These are phyloP conservation scores for Ectobius pallidus DNA, from an alignment of 2,888 invertebrate species.

Conservation along the genomic window DNA sequence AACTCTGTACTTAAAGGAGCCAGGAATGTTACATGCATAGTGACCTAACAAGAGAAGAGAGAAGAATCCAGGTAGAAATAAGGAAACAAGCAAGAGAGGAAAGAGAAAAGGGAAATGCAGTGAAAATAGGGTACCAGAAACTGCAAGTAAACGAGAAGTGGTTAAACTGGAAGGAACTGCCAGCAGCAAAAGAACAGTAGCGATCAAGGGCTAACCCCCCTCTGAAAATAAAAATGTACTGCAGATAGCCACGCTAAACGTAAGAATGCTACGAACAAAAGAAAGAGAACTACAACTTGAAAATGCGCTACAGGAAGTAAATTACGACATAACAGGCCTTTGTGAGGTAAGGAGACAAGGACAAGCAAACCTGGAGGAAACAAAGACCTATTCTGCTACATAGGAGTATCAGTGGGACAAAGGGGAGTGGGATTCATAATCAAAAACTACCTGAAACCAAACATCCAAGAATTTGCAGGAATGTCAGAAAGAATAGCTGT, in stretches of 20 bases:
- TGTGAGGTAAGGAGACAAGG: too few relatives aligned
- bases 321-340: neutral
- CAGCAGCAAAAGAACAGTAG: too few relatives aligned
- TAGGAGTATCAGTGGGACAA: neutral
- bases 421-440: neutral
- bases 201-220: too few relatives aligned
- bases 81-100: too few relatives aligned
- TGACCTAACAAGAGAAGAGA: neutral
- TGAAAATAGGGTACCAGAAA: neutral
- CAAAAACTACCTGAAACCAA: neutral
- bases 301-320: neutral
- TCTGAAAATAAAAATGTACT: too few relatives aligned
- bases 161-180: neutral
- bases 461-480: neutral
- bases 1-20: too few relatives aligned
- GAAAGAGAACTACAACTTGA: neutral
- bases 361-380: too few relatives aligned
- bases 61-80: neutral
- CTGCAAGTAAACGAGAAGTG: neutral
- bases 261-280: neutral
- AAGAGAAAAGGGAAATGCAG: too few relatives aligned
- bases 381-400: neutral
- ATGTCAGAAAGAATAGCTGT: neutral
- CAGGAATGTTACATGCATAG: neutral
- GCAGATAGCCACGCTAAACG: too few relatives aligned